These are phyloP conservation scores for Heliothis virescens DNA, from an alignment of 1,140 invertebrate genomes.

Conservation along the genomic window DNA sequence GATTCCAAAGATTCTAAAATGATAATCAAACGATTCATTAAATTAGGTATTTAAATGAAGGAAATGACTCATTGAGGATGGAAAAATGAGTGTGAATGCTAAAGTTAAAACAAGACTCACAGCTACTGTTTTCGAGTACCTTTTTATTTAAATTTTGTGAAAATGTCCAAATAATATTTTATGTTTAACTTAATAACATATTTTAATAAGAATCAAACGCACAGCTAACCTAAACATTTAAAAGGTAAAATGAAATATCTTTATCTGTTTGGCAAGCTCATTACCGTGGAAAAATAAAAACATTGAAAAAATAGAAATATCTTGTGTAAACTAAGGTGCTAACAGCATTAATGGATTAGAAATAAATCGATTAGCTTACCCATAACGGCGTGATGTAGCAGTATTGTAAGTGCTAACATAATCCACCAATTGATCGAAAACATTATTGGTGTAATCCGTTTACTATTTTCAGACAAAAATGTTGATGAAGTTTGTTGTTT, in stretches of 20 bases:
- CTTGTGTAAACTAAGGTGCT: background rate
- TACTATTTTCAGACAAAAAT: slow-evolving; percentile 16
- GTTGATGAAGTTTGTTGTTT: slow-evolving; percentile 37
- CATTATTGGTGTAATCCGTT: slow-evolving; percentile 28
- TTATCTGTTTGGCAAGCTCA: background rate
- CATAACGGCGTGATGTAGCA: slow-evolving; percentile 30
- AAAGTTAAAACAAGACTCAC: too few species aligned
- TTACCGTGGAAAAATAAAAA: background rate
- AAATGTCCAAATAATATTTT: too few species aligned
- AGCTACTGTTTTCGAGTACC: too few species aligned
- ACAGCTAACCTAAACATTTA: too few species aligned
- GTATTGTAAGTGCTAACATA: slow-evolving; percentile 13
- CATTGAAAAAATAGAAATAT: background rate
- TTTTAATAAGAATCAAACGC: too few species aligned
- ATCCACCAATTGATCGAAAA: slow-evolving; percentile 16
- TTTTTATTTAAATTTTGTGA: too few species aligned
- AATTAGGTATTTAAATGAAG: background rate
- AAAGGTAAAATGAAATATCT: too few species aligned
- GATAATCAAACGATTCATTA: background rate
- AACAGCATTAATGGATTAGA: slow-evolving; percentile 21
- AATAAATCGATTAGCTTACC: slow-evolving; percentile 51
- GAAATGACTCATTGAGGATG: slow-evolving; percentile 11
- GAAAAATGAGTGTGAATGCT: background rate
- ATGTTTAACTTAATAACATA: too few species aligned
- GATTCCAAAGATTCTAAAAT: slow-evolving; percentile 19